A percentile compares a stretch with the other conserved stretches of the same genome.
Conservation (phyloP, 2,888 invertebrate species). For the Lottia gigantea region DNA sequence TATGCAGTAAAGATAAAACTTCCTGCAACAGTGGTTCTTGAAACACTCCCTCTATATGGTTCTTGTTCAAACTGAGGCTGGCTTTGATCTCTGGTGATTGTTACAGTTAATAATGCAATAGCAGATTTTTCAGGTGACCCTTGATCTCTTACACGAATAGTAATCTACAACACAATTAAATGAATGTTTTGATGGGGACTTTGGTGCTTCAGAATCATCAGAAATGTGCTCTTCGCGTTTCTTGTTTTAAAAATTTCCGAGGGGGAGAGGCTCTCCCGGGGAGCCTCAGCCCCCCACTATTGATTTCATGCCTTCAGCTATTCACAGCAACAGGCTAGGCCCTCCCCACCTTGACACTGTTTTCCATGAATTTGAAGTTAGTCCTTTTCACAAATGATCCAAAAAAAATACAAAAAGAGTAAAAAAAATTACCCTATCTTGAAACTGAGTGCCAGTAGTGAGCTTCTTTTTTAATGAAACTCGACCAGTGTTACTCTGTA, state of each 20-base stretch:
- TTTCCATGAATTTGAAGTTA: too few species aligned
- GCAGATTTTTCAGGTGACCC: constrained; percentile 42
- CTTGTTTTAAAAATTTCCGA: too few species aligned
- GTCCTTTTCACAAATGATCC: too few species aligned
- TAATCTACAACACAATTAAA: constrained; percentile 39
- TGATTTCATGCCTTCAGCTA: too few species aligned
- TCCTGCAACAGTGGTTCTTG: not conserved
- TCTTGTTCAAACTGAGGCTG: constrained; percentile 17
- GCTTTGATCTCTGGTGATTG: constrained; percentile 37
- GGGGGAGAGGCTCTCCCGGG: too few species aligned
- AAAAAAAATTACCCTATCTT: constrained; percentile 38
- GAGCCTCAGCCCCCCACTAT: too few species aligned
- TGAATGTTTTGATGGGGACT: too few species aligned
- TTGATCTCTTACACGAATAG: constrained; percentile 54
- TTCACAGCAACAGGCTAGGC: too few species aligned
- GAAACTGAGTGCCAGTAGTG: constrained; percentile 37
- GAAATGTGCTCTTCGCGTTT: too few species aligned
- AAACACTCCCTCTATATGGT: constrained; percentile 14
- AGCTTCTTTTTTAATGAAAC: constrained; percentile 54
- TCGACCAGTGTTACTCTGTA: constrained; percentile 45
- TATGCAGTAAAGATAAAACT: not conserved
- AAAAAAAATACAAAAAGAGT: too few species aligned
- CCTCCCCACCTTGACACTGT: too few species aligned
- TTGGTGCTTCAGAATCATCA: too few species aligned
- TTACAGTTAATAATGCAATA: constrained; percentile 41